phyloP scores from a whole-genome alignment of 2,888 invertebrate species.

The Dryobota labecula region DNA sequence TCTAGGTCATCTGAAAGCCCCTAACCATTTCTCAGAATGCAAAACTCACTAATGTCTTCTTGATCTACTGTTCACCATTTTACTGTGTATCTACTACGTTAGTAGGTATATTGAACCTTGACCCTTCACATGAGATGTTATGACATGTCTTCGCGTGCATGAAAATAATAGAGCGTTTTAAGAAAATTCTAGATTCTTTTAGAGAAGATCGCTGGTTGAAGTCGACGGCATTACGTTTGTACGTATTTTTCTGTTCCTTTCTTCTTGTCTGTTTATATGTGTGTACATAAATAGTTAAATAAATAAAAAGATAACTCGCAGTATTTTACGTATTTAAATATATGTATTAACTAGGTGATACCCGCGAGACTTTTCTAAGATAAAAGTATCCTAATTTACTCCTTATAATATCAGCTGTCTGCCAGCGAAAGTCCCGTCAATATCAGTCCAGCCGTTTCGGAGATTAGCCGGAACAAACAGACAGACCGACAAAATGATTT shows the following conservation, averaged over 20 bases:
- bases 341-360: no score
- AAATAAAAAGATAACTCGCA: background rate
- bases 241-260: no score
- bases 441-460: no score
- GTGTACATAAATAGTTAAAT: no score
- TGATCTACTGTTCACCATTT: constrained; percentile 22
- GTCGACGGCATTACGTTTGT: background rate
- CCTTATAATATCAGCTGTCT: no score
- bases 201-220: background rate
- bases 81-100: constrained; percentile 4
- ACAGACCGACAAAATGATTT: no score
- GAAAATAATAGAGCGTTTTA: constrained; percentile 24
- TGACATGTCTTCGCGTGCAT: constrained; percentile 49
- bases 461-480: no score
- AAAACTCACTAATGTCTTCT: background rate
- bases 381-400: no score
- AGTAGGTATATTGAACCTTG: constrained; percentile 45
- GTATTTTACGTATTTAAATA: background rate
- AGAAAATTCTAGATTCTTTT: constrained; percentile 8
- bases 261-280: no score
- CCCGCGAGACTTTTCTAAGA: no score
- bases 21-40: background rate
- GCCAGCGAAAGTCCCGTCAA: no score
- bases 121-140: constrained; percentile 41
- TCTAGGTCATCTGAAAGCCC: background rate